Evolutionary conservation across 2,113 vertebrate species (phyloP).

Genomic region (Polypterus senegalus): DNA sequence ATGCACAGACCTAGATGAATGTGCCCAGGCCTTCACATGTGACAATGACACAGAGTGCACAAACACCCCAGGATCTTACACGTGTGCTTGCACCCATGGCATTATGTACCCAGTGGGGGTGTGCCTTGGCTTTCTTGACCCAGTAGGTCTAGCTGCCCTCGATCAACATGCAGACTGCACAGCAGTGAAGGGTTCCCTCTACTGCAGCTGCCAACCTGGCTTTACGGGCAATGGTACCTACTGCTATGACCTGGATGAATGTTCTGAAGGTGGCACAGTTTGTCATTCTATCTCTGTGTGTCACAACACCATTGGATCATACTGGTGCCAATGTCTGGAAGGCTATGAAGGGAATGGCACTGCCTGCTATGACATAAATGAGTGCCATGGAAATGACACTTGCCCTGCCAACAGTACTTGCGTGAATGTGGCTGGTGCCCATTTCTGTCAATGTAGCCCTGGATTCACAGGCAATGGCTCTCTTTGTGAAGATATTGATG

Average conservation of each 20-base stretch:
- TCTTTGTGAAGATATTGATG: constrained; percentile 48
- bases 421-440: constrained; percentile 42
- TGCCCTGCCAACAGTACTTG: constrained; percentile 49
- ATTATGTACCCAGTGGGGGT: constrained; percentile 34
- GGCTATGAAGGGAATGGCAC: constrained; percentile 46
- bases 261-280: constrained; percentile 13
- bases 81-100: constrained; percentile 41
- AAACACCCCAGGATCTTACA: constrained; percentile 51
- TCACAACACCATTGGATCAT: constrained; percentile 50
- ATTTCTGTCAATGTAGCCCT: constrained; percentile 40
- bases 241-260: constrained; percentile 57
- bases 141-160: constrained; percentile 38
- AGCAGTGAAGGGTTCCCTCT: constrained; percentile 38
- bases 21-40: constrained; percentile 33
- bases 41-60: constrained; percentile 43
- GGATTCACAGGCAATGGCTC: constrained; percentile 48
- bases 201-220: constrained; percentile 46
- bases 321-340: constrained; percentile 45
- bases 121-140: constrained; percentile 38
- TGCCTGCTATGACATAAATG: constrained; percentile 47
- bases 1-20: constrained; percentile 58
- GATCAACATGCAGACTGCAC: constrained; percentile 39
- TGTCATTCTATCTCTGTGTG: constrained; percentile 48
- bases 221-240: constrained; percentile 46
- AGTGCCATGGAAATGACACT: constrained; percentile 40